Evolutionary conservation across 1,140 invertebrate genomes (phyloP).

Genomic region (Pachypeltis micranthus): DNA sequence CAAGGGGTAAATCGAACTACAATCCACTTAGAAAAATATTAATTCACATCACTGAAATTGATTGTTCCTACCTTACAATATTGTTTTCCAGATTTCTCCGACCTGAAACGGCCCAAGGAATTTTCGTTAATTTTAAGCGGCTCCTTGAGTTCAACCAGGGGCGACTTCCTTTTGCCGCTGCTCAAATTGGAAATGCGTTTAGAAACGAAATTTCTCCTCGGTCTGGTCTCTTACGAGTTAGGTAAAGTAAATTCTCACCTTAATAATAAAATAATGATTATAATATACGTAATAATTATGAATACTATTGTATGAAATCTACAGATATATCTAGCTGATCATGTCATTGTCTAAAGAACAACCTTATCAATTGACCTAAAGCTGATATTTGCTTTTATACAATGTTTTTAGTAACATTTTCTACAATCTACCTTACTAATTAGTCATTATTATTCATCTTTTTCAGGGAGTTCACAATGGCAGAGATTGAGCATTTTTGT

Average conservation of each 20-base stretch:
- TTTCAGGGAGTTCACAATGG: conserved; percentile 98
- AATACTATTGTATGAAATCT: too few relatives aligned
- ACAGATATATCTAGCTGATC: too few relatives aligned
- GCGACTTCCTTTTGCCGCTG: conserved; percentile 91
- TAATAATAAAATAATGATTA: neutral
- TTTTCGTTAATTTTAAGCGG: conserved; percentile 98
- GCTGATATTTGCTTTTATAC: too few relatives aligned
- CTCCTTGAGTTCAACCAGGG: conserved; percentile 96
- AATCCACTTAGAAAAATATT: neutral
- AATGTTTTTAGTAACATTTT: too few relatives aligned
- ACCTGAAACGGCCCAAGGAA: conserved; percentile 98
- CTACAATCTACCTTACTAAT: too few relatives aligned
- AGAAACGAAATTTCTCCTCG: conserved; percentile 98
- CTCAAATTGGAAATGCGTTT: conserved; percentile 96
- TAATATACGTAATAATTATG: too few relatives aligned
- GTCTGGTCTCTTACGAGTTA: conserved; percentile 87
- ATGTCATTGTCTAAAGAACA: too few relatives aligned
- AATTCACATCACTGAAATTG: neutral
- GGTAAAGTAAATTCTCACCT: conserved; percentile 28
- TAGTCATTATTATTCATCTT: too few relatives aligned
- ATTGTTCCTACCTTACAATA: too few relatives aligned
- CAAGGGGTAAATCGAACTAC: conserved; percentile 53
- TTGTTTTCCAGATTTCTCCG: conserved; percentile 56
- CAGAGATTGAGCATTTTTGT: conserved; percentile 99
- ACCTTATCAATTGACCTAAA: too few relatives aligned